Percentiles rank a stretch among this genome's conserved stretches.
Evolutionary conservation across 2,113 vertebrate species (phyloP).

Genomic region (Empidonax traillii): DNA sequence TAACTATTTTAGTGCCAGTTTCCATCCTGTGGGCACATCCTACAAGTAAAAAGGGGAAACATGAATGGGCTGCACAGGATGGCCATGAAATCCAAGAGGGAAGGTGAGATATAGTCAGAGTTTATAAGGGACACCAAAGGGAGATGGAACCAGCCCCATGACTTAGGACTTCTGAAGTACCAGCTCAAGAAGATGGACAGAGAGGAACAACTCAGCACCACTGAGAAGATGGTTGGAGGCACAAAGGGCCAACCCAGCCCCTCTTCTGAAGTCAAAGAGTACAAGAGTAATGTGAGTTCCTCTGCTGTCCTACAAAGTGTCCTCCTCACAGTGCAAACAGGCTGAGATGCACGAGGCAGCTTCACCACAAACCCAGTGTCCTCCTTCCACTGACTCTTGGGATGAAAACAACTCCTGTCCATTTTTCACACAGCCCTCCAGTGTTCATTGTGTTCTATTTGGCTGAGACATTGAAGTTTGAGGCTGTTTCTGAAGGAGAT

Average conservation of each 20-base stretch:
- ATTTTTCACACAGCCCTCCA: background rate
- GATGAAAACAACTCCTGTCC: background rate
- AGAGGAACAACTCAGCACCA: background rate
- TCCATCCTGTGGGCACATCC: background rate
- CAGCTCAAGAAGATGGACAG: background rate
- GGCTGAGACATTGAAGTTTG: background rate
- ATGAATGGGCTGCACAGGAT: background rate
- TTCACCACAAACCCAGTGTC: background rate
- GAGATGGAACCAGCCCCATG: background rate
- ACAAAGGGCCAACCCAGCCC: rapidly evolving
- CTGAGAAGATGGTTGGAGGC: background rate
- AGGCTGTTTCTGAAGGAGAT: background rate
- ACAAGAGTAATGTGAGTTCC: background rate
- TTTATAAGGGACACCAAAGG: background rate
- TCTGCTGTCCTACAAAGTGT: background rate
- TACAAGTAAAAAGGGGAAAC: background rate
- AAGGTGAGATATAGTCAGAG: background rate
- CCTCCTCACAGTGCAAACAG: background rate
- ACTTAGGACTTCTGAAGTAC: background rate
- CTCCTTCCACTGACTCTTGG: background rate
- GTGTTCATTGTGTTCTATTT: background rate
- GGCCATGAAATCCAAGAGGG: background rate
- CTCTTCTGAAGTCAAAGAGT: background rate
- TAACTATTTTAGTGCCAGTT: background rate
- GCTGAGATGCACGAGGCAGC: background rate